phyloP scores from a whole-genome alignment of 2,888 invertebrate genomes.

The Rhorus exstirpatorius region DNA sequence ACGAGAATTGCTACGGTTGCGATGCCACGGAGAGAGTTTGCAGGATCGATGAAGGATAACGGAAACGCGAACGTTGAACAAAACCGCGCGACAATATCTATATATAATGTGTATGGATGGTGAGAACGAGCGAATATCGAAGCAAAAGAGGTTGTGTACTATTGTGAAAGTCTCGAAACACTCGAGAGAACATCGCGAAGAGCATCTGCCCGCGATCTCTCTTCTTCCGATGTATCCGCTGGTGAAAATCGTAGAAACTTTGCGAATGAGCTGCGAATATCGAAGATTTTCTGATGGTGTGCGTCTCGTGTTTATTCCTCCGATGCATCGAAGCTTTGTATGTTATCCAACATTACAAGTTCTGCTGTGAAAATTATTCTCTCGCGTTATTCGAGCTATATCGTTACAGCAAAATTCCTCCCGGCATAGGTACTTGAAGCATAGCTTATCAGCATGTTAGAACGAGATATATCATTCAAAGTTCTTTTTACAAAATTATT shows the following conservation, averaged over 20 bases:
- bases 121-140: slow-evolving; percentile 25
- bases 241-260: slow-evolving; percentile 32
- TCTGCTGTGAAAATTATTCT: no score
- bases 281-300: background rate
- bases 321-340: background rate
- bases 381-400: no score
- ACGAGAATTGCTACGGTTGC: slow-evolving; percentile 26
- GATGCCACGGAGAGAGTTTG: slow-evolving; percentile 33
- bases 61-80: slow-evolving; percentile 21
- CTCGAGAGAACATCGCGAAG: slow-evolving; percentile 50
- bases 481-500: no score
- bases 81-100: slow-evolving; percentile 25
- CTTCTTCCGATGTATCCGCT: slow-evolving; percentile 31
- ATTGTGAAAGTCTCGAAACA: slow-evolving; percentile 51
- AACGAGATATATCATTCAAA: no score
- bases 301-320: slow-evolving; percentile 17
- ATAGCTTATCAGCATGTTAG: no score
- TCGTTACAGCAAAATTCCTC: background rate
- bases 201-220: slow-evolving; percentile 44
- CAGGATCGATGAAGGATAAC: slow-evolving; percentile 58
- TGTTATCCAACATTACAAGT: background rate
- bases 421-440: no score
- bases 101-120: slow-evolving; percentile 7
- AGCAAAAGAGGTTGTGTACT: slow-evolving; percentile 37
- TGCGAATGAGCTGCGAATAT: slow-evolving; percentile 30